phyloP scores from a whole-genome alignment of 35 echinoderm and acorn worm genomes.

The Ptychodera flava region DNA sequence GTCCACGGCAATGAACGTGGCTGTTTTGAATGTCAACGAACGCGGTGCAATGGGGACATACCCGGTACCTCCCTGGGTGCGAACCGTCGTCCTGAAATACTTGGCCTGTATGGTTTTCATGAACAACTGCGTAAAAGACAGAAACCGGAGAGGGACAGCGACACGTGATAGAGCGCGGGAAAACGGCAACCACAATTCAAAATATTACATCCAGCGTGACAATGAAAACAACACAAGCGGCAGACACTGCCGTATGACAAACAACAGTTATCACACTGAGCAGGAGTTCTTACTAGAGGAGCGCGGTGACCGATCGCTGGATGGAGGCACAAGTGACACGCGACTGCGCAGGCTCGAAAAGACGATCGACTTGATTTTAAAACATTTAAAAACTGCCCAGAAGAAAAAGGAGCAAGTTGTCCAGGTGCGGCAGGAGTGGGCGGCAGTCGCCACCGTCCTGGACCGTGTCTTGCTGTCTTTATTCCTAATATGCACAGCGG shows the following conservation, averaged over 20 bases:
- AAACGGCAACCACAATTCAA: conserved; percentile 37
- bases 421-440: conserved; percentile 84
- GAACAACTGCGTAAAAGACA: conserved; percentile 26
- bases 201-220: conserved; percentile 2
- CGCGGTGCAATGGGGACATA: conserved; percentile 56
- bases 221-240: conserved; percentile 14
- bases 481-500: conserved; percentile 63
- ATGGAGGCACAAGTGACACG: conserved; percentile 50
- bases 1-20: conserved; percentile 97
- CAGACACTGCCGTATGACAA: conserved; percentile 7
- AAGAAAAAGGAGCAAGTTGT: conserved; percentile 64
- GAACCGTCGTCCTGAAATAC: conserved; percentile 58
- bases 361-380: conserved; percentile 62
- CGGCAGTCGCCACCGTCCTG: conserved; percentile 72
- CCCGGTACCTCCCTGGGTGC: conserved; percentile 73
- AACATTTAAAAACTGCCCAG: conserved; percentile 81
- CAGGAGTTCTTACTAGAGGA: conserved; percentile 14
- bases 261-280: conserved; percentile 28
- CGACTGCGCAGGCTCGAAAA: conserved; percentile 59
- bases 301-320: conserved; percentile 20
- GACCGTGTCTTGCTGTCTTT: conserved; percentile 74
- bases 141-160: neutral
- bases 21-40: conserved; percentile 91
- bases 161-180: conserved; percentile 33
- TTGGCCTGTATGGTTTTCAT: conserved; percentile 57